Evolutionary conservation across 2,113 vertebrate genomes (phyloP).

Genomic region (Centropristis striata): DNA sequence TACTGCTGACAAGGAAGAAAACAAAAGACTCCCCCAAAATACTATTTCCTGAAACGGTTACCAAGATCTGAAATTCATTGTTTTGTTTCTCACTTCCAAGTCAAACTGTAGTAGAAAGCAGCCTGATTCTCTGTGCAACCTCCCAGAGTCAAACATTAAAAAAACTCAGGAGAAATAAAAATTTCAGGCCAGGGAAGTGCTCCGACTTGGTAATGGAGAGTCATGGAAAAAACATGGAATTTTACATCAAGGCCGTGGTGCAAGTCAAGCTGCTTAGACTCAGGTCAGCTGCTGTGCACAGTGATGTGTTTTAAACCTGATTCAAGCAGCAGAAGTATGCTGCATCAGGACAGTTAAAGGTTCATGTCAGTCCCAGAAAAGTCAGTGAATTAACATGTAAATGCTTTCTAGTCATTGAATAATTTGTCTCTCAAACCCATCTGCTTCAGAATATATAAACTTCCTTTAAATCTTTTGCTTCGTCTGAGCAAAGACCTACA

Average conservation of each 20-base stretch:
- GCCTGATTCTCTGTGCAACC: not conserved
- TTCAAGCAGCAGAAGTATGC: not conserved
- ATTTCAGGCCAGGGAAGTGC: constrained; percentile 22
- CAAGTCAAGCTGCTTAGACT: not conserved
- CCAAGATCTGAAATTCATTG: not conserved
- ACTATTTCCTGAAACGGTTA: not conserved
- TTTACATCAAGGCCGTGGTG: constrained; percentile 28
- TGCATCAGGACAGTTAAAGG: not conserved
- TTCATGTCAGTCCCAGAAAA: not conserved
- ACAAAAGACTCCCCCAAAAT: no score
- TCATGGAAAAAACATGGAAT: constrained; percentile 35
- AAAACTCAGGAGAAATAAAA: constrained; percentile 15
- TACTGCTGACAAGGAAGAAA: no score
- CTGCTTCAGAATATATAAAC: not conserved
- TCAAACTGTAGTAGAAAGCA: not conserved
- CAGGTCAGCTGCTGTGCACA: not conserved
- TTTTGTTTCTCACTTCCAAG: not conserved
- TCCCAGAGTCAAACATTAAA: constrained; percentile 1
- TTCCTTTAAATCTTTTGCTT: not conserved
- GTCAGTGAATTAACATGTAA: no score
- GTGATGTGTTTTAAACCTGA: not conserved
- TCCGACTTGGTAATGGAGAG: constrained; percentile 26
- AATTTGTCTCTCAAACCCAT: not conserved
- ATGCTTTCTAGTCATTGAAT: no score
- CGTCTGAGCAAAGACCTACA: not conserved